Evolutionary conservation across 2,113 vertebrate genomes (phyloP), one percentile per base, ranked within the genome.

Genomic region (Festucalex cinctus): DNA sequence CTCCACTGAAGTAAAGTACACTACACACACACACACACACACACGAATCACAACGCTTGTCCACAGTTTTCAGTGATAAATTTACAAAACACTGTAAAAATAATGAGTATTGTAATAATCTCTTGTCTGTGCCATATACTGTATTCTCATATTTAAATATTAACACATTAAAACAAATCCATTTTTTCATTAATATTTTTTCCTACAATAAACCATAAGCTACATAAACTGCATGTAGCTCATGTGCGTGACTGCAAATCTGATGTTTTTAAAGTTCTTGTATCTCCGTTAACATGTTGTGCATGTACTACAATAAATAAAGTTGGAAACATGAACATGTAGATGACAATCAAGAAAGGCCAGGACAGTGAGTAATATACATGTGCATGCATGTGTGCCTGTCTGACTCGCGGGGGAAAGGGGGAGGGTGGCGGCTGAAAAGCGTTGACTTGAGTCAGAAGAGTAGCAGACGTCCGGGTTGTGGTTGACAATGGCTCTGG

Each of bases 401-500:
- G 64, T 75, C 37, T 79, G 32, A 65, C 63, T 65, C 65, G 53
- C n/a, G 37, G 64, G 32, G 65, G 66, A 70, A 39, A 63, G 24
- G 59, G 59, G 39, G 22, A 67, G 43, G 35, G 71, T n/a, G 63
- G 73, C 73, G 54, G 56, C 64, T 54, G 37, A 58, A 46, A n/a
- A 44, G 66, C 22, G 37, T 26, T 65, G 77, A 82, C 79, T 82
- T 81, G 77, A 83, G 82, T 84, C 75, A 82, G 78, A 88, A 68
- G 80, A 56, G 71, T 64, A 85, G 78, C 86, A 89, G 83, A 87
- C 82, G 70, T 76, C 73, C 49, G 49, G 78, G 77, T 83, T 54
- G 49, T 63, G 59, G 79, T 79, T 89, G 86, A 91, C 88, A 90
- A 88, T 88, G 82, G 79, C 77, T 73, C 78, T 85, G 79, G 63